Conservation (phyloP, 1,140 invertebrate species). For the Condylostylus longicornis region DNA sequence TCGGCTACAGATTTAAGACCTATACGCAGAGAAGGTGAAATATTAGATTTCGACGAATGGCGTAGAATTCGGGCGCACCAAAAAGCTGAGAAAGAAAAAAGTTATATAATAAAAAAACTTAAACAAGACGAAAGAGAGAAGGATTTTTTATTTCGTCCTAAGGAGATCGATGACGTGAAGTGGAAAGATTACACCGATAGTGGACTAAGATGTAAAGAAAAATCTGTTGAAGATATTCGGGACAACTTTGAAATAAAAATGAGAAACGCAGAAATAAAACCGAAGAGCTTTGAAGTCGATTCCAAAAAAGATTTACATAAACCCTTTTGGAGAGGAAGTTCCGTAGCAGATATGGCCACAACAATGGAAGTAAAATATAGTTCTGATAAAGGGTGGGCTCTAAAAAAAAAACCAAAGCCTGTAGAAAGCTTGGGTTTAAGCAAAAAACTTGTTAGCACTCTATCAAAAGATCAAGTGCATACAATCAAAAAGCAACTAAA, state of each 20-base stretch:
- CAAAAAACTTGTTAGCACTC: slow-evolving; percentile 62
- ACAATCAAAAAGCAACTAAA: slow-evolving; percentile 65
- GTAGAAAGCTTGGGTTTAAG: slow-evolving; percentile 41
- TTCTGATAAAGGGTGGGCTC: slow-evolving; percentile 14
- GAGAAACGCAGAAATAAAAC: slow-evolving; percentile 6
- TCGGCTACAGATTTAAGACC: slow-evolving; percentile 52
- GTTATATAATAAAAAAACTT: slow-evolving; percentile 59
- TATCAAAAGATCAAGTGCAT: slow-evolving; percentile 70
- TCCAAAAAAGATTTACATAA: slow-evolving; percentile 53
- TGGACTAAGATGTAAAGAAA: slow-evolving; percentile 64
- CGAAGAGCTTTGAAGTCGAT: slow-evolving; percentile 30
- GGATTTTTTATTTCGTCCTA: slow-evolving; percentile 64
- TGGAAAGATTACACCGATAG: slow-evolving; percentile 60
- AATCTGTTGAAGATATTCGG: slow-evolving; percentile 71
- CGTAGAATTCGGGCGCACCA: slow-evolving; percentile 62
- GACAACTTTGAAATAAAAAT: slow-evolving; percentile 44
- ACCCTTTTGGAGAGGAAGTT: slow-evolving; percentile 67
- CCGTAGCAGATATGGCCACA: slow-evolving; percentile 58
- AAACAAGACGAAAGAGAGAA: slow-evolving; percentile 64
- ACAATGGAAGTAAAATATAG: slow-evolving; percentile 42
- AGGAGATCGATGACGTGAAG: slow-evolving; percentile 49
- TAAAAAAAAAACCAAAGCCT: slow-evolving; percentile 18
- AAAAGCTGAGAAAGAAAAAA: slow-evolving; percentile 66
- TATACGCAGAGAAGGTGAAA: slow-evolving; percentile 53
- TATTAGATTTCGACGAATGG: slow-evolving; percentile 78